These are phyloP conservation scores for Crotalus horridus DNA, from an alignment of 2,113 vertebrate species.

Conservation along the genomic window DNA sequence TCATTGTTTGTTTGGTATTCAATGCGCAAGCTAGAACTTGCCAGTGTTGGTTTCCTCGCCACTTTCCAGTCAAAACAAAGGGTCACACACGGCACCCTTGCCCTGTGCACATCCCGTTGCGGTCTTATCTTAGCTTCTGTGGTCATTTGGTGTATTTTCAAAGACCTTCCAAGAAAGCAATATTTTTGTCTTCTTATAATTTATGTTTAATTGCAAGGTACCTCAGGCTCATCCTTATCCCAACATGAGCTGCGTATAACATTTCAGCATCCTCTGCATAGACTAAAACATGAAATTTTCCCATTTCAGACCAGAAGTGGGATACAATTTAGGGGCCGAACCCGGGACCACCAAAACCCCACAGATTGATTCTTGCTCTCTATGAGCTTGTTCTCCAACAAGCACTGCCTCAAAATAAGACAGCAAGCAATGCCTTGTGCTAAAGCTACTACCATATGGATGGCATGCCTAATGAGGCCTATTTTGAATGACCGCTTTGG, in stretches of 20 bases:
- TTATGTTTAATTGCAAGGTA: not conserved
- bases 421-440: not conserved
- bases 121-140: not conserved
- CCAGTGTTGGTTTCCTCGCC: not conserved
- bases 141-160: not conserved
- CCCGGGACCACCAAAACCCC: not conserved
- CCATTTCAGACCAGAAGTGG: not conserved
- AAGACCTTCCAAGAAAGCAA: not conserved
- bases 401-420: not conserved
- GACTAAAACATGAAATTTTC: not conserved
- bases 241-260: not conserved
- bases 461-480: not conserved
- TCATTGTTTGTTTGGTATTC: not conserved
- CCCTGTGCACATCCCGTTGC: not conserved
- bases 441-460: constrained; percentile 26
- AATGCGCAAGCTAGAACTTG: not conserved
- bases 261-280: not conserved
- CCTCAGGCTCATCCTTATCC: not conserved
- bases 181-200: not conserved
- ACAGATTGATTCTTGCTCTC: not conserved
- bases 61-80: not conserved
- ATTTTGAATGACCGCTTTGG: constrained; percentile 15
- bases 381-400: not conserved
- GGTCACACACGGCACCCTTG: not conserved
- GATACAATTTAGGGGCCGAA: not conserved